phyloP scores from a whole-genome alignment of 2,797 vertebrate species.

The Sphenodon punctatus region DNA sequence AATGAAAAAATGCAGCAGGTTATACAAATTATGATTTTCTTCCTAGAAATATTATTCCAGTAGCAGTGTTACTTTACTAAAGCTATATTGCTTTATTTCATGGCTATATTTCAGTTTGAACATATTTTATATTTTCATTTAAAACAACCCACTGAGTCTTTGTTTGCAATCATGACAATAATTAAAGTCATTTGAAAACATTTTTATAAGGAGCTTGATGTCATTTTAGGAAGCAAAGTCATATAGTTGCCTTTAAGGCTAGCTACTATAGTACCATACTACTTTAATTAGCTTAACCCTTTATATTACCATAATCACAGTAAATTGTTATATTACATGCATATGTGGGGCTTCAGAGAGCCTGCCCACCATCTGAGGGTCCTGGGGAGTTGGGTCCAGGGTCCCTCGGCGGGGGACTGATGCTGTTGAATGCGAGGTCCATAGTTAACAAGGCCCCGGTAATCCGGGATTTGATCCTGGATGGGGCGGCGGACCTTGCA shows the following conservation, averaged over 20 bases:
- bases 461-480: too few species aligned
- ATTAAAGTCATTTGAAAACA: constrained; percentile 2
- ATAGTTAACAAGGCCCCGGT: too few species aligned
- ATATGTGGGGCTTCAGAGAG: too few species aligned
- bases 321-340: not conserved
- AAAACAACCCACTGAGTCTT: constrained; percentile 4
- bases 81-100: not conserved
- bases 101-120: too few species aligned
- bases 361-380: too few species aligned
- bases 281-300: not conserved
- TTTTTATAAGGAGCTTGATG: constrained; percentile 28
- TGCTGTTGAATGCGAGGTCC: too few species aligned
- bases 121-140: constrained; percentile 25
- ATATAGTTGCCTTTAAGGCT: not conserved
- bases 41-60: not conserved
- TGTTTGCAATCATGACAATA: constrained; percentile 33
- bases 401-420: too few species aligned
- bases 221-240: not conserved
- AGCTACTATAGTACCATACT: not conserved
- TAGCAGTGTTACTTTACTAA: not conserved
- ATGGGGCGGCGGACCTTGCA: too few species aligned
- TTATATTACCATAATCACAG: not conserved
- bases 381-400: too few species aligned
- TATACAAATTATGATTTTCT: not conserved
- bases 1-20: not conserved